These are phyloP conservation scores for Naja naja DNA, from an alignment of 2,113 vertebrate species.

Conservation along the genomic window DNA sequence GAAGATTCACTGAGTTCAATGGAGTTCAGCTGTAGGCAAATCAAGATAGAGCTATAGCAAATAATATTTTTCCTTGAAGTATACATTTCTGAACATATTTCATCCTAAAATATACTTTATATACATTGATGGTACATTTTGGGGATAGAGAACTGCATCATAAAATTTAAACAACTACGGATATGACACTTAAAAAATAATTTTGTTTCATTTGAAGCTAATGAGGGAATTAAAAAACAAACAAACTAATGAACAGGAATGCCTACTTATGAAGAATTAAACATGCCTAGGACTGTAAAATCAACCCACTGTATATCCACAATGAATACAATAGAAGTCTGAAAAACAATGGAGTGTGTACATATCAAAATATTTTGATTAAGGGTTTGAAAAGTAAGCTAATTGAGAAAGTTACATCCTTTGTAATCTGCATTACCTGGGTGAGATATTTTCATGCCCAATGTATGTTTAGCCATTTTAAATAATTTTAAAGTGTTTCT, in stretches of 20 bases:
- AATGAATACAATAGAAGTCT: conserved; percentile 4
- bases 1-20: not conserved
- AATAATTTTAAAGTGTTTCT: conserved; percentile 65
- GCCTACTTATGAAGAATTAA: not conserved
- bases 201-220: not conserved
- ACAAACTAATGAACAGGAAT: not conserved
- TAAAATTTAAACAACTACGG: not conserved
- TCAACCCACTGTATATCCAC: conserved; percentile 6
- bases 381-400: conserved; percentile 14
- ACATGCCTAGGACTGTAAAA: not conserved
- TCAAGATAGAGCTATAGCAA: not conserved
- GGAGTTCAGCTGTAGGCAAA: not conserved
- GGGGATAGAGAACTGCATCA: not conserved
- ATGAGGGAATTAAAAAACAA: not conserved
- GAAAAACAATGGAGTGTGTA: conserved; percentile 16
- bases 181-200: not conserved
- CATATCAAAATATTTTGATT: conserved; percentile 43
- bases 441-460: conserved; percentile 60
- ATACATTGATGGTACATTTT: not conserved
- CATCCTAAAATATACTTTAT: not conserved
- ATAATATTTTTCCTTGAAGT: not conserved
- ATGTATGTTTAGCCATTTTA: conserved; percentile 65
- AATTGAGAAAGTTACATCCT: not conserved
- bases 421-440: conserved; percentile 46
- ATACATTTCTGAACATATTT: not conserved